These are phyloP conservation scores for Macaca mulatta DNA, from an alignment of 2,113 vertebrate genomes.

Conservation along the genomic window DNA sequence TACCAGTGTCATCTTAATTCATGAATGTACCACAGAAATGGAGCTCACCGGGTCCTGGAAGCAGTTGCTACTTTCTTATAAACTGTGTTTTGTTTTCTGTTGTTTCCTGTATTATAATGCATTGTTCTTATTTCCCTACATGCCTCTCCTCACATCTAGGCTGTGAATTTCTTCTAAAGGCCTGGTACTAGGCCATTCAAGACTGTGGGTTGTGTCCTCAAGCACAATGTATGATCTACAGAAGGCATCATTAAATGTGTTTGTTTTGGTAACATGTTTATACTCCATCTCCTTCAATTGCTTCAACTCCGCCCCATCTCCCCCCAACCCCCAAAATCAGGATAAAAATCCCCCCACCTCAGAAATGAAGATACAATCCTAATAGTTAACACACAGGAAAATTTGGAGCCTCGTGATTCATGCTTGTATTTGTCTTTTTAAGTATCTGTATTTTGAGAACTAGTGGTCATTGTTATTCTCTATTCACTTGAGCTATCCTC, in stretches of 20 bases:
- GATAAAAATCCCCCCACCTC: background rate
- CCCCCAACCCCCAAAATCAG: background rate
- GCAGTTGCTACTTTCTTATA: background rate
- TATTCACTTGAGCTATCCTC: slow-evolving; percentile 44
- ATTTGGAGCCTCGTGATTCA: background rate
- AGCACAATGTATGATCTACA: background rate
- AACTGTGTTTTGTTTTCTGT: background rate
- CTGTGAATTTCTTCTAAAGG: background rate
- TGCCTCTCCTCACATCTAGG: background rate
- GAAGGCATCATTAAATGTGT: background rate
- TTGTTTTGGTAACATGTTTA: background rate
- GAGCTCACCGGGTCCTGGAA: background rate
- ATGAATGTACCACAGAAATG: background rate
- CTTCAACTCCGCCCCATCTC: background rate
- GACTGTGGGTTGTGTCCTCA: background rate
- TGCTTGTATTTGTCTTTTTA: background rate
- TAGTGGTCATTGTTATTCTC: slow-evolving; percentile 39
- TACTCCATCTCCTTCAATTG: background rate
- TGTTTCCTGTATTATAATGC: background rate
- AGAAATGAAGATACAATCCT: background rate
- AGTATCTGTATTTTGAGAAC: slow-evolving; percentile 42
- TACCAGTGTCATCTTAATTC: background rate
- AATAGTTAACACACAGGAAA: background rate
- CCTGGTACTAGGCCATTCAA: background rate
- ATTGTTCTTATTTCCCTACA: background rate